Evolutionary conservation across 1,140 invertebrate species (phyloP).

Genomic region (Drosophila melanica): DNA sequence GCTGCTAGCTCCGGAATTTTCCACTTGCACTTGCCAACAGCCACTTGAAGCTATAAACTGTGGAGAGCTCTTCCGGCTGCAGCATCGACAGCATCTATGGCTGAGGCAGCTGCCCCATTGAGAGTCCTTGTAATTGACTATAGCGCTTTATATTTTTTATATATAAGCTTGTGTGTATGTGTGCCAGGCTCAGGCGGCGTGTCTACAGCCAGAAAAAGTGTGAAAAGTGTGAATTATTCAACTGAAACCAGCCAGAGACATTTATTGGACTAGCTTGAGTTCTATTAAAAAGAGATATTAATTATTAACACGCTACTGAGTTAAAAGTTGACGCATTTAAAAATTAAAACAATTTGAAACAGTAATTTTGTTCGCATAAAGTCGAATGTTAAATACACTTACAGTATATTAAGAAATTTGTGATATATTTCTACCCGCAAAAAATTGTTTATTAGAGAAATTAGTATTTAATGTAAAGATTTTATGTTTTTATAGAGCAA

Average conservation of each 20-base stretch:
- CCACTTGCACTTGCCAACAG: slow-evolving; percentile 80
- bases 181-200: slow-evolving; percentile 25
- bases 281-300: slow-evolving; percentile 28
- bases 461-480: too few species aligned
- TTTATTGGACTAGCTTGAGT: slow-evolving; percentile 22
- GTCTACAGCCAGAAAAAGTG: slow-evolving; percentile 5
- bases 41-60: slow-evolving; percentile 79
- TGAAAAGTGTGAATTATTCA: slow-evolving; percentile 36
- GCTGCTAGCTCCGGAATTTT: slow-evolving; percentile 75
- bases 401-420: too few species aligned
- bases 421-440: too few species aligned
- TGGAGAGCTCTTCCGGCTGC: slow-evolving; percentile 73
- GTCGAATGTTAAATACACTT: neutral
- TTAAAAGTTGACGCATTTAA: slow-evolving; percentile 17
- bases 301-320: slow-evolving; percentile 5
- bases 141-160: slow-evolving; percentile 25
- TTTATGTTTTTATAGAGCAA: too few species aligned
- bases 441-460: too few species aligned
- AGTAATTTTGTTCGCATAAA: neutral
- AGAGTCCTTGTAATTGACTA: slow-evolving; percentile 73
- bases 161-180: slow-evolving; percentile 3
- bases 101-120: slow-evolving; percentile 65
- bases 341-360: slow-evolving; percentile 21
- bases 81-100: slow-evolving; percentile 49
- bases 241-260: slow-evolving; percentile 13